A percentile compares a stretch with the other conserved stretches of the same genome.
These are phyloP conservation scores for Baccha elongata DNA, from an alignment of 2,888 invertebrate species.

Conservation along the genomic window DNA sequence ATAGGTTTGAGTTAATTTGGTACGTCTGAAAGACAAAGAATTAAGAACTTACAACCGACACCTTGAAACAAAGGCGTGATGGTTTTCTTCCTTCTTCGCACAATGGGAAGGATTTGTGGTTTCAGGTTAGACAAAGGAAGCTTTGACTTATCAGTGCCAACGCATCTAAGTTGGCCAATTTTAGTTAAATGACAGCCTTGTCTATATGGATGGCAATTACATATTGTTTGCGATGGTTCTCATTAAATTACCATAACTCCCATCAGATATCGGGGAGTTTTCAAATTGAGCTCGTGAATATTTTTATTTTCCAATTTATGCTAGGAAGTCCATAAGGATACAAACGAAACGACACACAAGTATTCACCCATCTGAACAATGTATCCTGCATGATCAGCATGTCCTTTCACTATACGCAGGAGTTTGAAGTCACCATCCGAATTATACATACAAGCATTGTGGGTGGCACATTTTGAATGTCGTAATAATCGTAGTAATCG, in stretches of 20 bases:
- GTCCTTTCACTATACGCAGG: slow-evolving; percentile 62
- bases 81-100: slow-evolving; percentile 8
- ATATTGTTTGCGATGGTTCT: slow-evolving; percentile 38
- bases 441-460: slow-evolving; percentile 46
- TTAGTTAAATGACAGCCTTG: slow-evolving; percentile 41
- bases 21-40: slow-evolving; percentile 52
- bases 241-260: slow-evolving; percentile 70
- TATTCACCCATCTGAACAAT: slow-evolving; percentile 25
- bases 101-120: slow-evolving; percentile 10
- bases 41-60: slow-evolving; percentile 57
- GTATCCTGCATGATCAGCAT: slow-evolving; percentile 41
- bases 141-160: slow-evolving; percentile 33
- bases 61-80: slow-evolving; percentile 13
- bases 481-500: slow-evolving; percentile 73
- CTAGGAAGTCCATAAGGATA: slow-evolving; percentile 47
- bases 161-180: slow-evolving; percentile 37
- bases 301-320: slow-evolving; percentile 47
- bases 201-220: slow-evolving; percentile 28
- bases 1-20: slow-evolving; percentile 38
- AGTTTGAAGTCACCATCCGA: slow-evolving; percentile 25
- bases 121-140: slow-evolving; percentile 28
- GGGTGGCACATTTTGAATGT: slow-evolving; percentile 73
- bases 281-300: slow-evolving; percentile 42
- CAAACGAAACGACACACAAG: slow-evolving; percentile 26
- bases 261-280: slow-evolving; percentile 20